Conservation (phyloP, 2,888 invertebrate species). For the Theretra japonica region DNA sequence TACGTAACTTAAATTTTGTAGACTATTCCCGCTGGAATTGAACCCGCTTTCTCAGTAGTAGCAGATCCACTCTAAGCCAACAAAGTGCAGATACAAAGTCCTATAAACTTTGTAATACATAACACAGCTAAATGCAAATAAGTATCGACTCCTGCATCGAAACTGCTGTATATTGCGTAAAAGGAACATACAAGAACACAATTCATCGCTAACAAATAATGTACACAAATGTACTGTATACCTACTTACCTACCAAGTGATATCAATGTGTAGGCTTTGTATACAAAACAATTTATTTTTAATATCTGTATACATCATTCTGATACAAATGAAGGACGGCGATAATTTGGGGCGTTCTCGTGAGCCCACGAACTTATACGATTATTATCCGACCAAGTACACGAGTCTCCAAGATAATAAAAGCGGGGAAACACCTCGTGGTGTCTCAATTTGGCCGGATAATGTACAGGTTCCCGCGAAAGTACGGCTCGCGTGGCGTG, state of each 20-base stretch:
- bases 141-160: too few relatives aligned
- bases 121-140: too few relatives aligned
- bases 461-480: slow-evolving; percentile 41
- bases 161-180: too few relatives aligned
- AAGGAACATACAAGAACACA: too few relatives aligned
- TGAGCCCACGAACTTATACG: slow-evolving; percentile 27
- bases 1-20: too few relatives aligned
- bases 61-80: too few relatives aligned
- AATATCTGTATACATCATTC: not conserved
- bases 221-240: not conserved
- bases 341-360: slow-evolving; percentile 38
- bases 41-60: too few relatives aligned
- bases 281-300: not conserved
- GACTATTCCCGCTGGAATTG: too few relatives aligned
- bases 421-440: not conserved
- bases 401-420: slow-evolving; percentile 5
- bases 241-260: not conserved
- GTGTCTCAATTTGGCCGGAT: slow-evolving; percentile 43
- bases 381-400: slow-evolving; percentile 33
- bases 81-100: too few relatives aligned
- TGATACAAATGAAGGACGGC: not conserved
- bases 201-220: too few relatives aligned
- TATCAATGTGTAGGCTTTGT: not conserved
- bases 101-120: too few relatives aligned
- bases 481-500: slow-evolving; percentile 47